These are phyloP conservation scores for Eurytoma californica DNA, from an alignment of 2,888 invertebrate genomes.

Conservation along the genomic window DNA sequence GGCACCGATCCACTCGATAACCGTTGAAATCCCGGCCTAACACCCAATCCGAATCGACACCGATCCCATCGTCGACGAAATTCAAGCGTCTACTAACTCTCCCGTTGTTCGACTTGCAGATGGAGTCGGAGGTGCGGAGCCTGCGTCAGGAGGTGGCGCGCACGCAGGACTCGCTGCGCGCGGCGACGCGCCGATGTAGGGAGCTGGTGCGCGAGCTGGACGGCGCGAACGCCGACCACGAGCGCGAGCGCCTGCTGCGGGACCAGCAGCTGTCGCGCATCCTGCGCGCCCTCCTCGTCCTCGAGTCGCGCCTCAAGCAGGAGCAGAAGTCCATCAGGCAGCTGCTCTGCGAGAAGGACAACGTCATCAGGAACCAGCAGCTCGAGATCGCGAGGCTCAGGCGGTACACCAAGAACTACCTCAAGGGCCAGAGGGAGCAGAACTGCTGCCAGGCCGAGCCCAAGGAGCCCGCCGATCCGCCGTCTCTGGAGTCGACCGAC, in stretches of 20 bases:
- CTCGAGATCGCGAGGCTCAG: conserved; percentile 82
- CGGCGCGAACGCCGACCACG: conserved; percentile 66
- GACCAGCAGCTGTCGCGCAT: conserved; percentile 85
- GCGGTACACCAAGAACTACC: conserved; percentile 76
- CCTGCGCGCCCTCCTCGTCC: conserved; percentile 82
- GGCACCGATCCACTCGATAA: not conserved
- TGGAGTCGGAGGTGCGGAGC: conserved; percentile 78
- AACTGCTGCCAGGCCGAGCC: conserved; percentile 61
- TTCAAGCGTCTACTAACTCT: not conserved
- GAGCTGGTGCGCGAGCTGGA: conserved; percentile 78
- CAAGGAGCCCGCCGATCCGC: not conserved
- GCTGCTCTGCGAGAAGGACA: conserved; percentile 83
- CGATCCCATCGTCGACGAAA: no score
- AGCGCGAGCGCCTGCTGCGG: conserved; percentile 80
- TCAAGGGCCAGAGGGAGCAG: conserved; percentile 78
- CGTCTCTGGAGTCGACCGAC: conserved; percentile 53
- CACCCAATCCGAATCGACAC: not conserved
- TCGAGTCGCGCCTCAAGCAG: conserved; percentile 83
- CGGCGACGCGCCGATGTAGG: conserved; percentile 81
- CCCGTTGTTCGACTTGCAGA: conserved; percentile 76
- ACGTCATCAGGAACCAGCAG: conserved; percentile 82
- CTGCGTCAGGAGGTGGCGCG: conserved; percentile 80
- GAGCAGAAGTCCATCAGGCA: conserved; percentile 85
- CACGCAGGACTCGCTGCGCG: conserved; percentile 81
- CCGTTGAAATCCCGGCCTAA: not conserved